Evolutionary conservation across 1,140 invertebrate species (phyloP).

Genomic region (Drosophila persimilis): DNA sequence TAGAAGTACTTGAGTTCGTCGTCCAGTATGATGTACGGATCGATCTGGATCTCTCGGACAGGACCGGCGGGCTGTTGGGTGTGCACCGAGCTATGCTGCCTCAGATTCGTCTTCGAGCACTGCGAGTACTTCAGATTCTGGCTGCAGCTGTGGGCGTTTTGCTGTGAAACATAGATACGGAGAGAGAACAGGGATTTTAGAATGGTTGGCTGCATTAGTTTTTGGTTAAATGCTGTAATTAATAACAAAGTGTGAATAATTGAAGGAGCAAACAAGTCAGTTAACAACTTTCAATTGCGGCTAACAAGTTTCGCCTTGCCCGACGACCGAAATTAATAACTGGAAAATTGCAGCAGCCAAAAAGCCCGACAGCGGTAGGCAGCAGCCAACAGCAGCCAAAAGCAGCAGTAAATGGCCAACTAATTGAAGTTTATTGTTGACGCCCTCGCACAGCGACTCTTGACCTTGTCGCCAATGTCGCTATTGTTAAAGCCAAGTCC

Average conservation of each 20-base stretch:
- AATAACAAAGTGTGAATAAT: conserved; percentile 66
- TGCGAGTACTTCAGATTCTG: conserved; percentile 38
- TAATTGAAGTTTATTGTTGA: conserved; percentile 62
- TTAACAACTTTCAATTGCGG: conserved; percentile 77
- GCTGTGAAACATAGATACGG: conserved; percentile 22
- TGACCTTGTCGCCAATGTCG: conserved; percentile 54
- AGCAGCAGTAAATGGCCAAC: conserved; percentile 54
- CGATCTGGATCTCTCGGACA: conserved; percentile 89
- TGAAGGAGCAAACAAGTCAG: conserved; percentile 56
- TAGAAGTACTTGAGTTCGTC: conserved; percentile 93
- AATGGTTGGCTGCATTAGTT: conserved; percentile 19
- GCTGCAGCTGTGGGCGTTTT: conserved; percentile 56
- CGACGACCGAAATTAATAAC: conserved; percentile 61
- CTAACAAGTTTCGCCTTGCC: conserved; percentile 63
- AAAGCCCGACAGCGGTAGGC: background rate
- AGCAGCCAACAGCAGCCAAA: no score
- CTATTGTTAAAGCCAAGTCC: conserved; percentile 46
- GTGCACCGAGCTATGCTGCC: conserved; percentile 85
- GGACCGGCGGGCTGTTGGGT: conserved; percentile 89
- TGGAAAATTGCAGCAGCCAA: conserved; percentile 59
- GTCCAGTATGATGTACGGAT: conserved; percentile 93
- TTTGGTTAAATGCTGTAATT: conserved; percentile 52
- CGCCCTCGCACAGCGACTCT: conserved; percentile 51
- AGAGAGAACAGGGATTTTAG: conserved; percentile 15
- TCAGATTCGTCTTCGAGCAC: conserved; percentile 31